Conservation (phyloP, 2,797 vertebrate genomes). For the Cynopterus sphinx region DNA sequence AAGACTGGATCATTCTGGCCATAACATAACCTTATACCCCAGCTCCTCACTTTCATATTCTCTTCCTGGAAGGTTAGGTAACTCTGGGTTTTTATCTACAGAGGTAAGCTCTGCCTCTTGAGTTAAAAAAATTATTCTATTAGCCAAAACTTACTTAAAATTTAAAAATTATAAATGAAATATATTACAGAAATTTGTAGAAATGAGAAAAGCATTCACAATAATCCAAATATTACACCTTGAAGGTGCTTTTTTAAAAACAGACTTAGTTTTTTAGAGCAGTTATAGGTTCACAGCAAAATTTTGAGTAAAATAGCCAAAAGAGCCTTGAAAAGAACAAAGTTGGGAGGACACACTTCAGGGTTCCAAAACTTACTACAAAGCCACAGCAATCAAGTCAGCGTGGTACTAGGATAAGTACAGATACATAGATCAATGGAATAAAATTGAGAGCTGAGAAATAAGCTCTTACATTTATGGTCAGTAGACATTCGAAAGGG, state of each 20-base stretch:
- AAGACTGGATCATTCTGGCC: neutral
- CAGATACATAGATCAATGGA: neutral
- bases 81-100: neutral
- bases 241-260: neutral
- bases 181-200: neutral
- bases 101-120: neutral
- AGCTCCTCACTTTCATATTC: neutral
- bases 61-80: neutral
- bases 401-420: neutral
- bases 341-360: neutral
- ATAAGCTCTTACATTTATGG: neutral
- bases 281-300: neutral
- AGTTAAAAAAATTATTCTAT: neutral
- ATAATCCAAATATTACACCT: neutral
- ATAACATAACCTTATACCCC: neutral
- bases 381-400: neutral
- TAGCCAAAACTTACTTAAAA: neutral
- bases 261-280: neutral
- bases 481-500: neutral
- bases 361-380: conserved; percentile 11
- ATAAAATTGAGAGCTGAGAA: neutral
- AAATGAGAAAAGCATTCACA: neutral
- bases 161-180: neutral
- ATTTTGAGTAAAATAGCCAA: neutral
- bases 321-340: conserved; percentile 24